Percentiles rank a stretch among this genome's conserved stretches.
phyloP scores from a whole-genome alignment of 2,888 invertebrate species.

The Euplagia quadripunctaria region DNA sequence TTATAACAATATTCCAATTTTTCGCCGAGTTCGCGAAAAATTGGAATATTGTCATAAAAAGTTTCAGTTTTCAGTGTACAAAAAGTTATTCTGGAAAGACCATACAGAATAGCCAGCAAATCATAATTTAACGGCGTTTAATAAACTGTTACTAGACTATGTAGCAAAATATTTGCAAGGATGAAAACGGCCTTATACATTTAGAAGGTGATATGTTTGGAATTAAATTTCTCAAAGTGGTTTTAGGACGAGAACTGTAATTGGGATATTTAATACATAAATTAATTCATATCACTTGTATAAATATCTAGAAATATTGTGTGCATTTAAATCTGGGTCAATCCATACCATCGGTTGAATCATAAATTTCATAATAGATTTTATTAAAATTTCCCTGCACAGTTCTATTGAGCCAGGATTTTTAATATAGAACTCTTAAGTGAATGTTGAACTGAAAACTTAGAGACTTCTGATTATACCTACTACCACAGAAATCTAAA shows the following conservation, averaged over 20 bases:
- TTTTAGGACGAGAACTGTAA: not conserved
- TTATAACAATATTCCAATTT: no score
- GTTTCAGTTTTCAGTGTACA: no score
- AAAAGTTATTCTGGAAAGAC: not conserved
- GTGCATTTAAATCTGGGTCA: not conserved
- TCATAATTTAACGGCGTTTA: not conserved
- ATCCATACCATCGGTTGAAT: not conserved
- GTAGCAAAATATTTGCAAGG: not conserved
- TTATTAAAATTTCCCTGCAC: not conserved
- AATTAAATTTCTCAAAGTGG: constrained; percentile 7
- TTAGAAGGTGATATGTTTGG: constrained; percentile 3
- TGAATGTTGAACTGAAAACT: not conserved
- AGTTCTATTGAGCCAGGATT: not conserved
- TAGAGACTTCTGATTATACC: no score
- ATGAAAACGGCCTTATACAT: not conserved
- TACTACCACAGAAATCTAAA: no score
- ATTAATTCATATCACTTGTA: not conserved
- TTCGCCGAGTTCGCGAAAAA: no score
- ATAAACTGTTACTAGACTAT: no score
- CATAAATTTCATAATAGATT: not conserved
- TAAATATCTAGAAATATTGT: constrained; percentile 1
- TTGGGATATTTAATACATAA: not conserved
- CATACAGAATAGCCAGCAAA: not conserved
- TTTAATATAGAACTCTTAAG: not conserved
- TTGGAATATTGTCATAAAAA: no score